A percentile compares a stretch with the other conserved stretches of the same genome.
These are phyloP conservation scores for Perca flavescens DNA, from an alignment of 2,113 vertebrate genomes.

Conservation along the genomic window DNA sequence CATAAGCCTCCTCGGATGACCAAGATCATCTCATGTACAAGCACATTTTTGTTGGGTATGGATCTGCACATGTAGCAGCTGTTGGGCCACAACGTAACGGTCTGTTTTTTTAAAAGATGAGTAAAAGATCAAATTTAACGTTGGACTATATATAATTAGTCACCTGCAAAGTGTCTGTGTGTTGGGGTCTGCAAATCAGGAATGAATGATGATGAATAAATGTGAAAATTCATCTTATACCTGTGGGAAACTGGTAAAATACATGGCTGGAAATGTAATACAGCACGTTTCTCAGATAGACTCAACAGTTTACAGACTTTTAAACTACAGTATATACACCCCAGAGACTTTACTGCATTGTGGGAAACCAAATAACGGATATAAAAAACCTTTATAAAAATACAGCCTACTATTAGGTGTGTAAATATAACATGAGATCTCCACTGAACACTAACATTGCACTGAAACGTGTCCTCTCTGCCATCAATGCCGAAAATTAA, in stretches of 20 bases:
- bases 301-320: conserved; percentile 21
- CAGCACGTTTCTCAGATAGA: conserved; percentile 21
- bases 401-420: background rate
- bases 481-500: conserved; percentile 50
- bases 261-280: conserved; percentile 18
- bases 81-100: conserved; percentile 7
- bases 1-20: conserved; percentile 40
- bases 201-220: background rate
- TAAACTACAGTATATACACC: conserved; percentile 4
- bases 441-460: conserved; percentile 21
- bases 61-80: conserved; percentile 50
- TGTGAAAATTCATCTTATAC: conserved; percentile 23
- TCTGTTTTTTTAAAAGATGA: background rate
- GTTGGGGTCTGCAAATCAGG: conserved; percentile 1
- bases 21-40: conserved; percentile 11
- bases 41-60: conserved; percentile 27
- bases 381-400: conserved; percentile 40
- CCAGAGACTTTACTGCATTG: conserved; percentile 10
- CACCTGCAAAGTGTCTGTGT: conserved; percentile 4
- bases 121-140: background rate
- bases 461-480: conserved; percentile 28
- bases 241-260: conserved; percentile 46
- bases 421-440: conserved; percentile 7
- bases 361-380: conserved; percentile 40
- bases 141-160: background rate